Conservation (phyloP, 2,888 invertebrate genomes). For the Blomia tropicalis region DNA sequence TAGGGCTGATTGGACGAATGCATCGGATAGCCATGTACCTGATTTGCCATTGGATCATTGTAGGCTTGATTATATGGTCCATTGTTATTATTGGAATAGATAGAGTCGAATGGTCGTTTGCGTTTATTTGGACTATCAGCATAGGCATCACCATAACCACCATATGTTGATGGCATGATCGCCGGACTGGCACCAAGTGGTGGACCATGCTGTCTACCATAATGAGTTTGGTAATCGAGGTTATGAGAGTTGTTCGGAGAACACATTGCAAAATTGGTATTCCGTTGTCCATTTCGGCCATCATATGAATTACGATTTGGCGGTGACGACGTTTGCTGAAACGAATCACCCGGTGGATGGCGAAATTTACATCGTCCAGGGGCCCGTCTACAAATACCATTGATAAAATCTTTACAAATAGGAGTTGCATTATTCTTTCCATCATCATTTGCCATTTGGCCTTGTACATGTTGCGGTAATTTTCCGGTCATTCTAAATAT, state of each 20-base stretch:
- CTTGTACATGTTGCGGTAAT: slow-evolving; percentile 45
- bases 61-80: neutral
- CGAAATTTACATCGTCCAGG: slow-evolving; percentile 40
- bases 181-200: neutral
- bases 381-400: slow-evolving; percentile 44
- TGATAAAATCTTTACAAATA: slow-evolving; percentile 47
- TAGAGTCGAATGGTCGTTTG: neutral
- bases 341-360: slow-evolving; percentile 32
- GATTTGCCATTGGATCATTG: neutral
- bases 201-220: neutral
- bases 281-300: neutral
- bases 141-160: neutral
- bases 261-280: neutral
- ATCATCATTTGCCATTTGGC: neutral
- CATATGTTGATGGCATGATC: neutral
- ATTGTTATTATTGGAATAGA: slow-evolving; percentile 9
- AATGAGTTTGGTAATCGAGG: neutral
- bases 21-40: neutral
- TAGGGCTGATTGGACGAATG: neutral
- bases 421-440: slow-evolving; percentile 32
- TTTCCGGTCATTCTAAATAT: slow-evolving; percentile 54
- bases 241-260: neutral
- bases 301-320: neutral
- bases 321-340: neutral
- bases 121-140: slow-evolving; percentile 8